Evolutionary conservation across 2,797 vertebrate species (phyloP).

Genomic region (Rhabdophis nuchalis): DNA sequence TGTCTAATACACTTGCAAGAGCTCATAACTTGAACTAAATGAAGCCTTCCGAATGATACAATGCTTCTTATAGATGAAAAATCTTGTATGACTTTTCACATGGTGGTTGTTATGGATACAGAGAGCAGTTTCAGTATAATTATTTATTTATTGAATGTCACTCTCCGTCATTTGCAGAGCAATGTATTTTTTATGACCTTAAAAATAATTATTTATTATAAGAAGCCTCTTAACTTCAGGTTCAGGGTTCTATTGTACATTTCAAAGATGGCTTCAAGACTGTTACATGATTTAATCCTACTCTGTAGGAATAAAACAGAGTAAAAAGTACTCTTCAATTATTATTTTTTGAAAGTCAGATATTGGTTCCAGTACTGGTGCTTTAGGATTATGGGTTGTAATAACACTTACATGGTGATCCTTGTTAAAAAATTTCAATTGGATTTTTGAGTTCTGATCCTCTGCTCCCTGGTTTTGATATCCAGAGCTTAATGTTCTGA

Average conservation of each 20-base stretch:
- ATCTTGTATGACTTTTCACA: constrained; percentile 26
- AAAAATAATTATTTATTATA: constrained; percentile 44
- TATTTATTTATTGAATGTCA: constrained; percentile 29
- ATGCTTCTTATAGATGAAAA: constrained; percentile 23
- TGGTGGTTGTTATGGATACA: neutral
- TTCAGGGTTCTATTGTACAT: constrained; percentile 47
- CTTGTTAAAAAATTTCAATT: neutral
- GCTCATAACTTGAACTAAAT: constrained; percentile 24
- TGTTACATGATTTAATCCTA: constrained; percentile 46
- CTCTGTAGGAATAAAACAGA: constrained; percentile 31
- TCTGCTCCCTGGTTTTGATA: neutral
- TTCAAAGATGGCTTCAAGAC: constrained; percentile 61
- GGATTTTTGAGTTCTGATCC: neutral
- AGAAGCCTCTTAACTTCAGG: constrained; percentile 29
- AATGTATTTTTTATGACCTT: constrained; percentile 59
- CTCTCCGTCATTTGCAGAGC: constrained; percentile 41
- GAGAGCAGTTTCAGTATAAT: constrained; percentile 3
- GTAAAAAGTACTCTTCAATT: constrained; percentile 47
- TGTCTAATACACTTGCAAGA: constrained; percentile 1
- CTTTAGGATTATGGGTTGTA: neutral
- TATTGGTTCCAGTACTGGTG: neutral
- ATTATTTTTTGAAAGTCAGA: constrained; percentile 13
- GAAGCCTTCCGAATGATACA: constrained; percentile 18
- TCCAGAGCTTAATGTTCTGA: neutral
- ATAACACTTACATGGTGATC: neutral